Conservation (phyloP, 2,797 vertebrate genomes). For the Myiotriccus ornatus region DNA sequence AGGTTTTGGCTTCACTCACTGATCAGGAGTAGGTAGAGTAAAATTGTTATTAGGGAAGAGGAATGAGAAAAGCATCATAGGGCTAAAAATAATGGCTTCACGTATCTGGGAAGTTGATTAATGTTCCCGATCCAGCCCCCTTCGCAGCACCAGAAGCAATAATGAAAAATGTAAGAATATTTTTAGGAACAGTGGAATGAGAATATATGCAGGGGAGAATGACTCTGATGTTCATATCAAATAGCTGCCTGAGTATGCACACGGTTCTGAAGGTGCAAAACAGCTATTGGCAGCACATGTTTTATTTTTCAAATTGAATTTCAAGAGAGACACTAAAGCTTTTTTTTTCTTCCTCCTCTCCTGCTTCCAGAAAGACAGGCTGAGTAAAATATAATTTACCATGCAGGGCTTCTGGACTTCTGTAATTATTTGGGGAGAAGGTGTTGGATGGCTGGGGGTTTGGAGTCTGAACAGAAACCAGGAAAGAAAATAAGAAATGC, state of each 20-base stretch:
- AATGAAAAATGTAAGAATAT: not conserved
- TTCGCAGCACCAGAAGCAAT: not conserved
- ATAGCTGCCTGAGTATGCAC: not conserved
- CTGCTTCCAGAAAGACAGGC: not conserved
- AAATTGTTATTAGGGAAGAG: not conserved
- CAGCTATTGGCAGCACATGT: not conserved
- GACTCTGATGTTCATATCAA: not conserved
- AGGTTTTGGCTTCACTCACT: not conserved
- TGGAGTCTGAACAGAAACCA: not conserved
- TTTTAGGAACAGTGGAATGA: not conserved
- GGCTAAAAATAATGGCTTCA: not conserved
- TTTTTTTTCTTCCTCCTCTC: not conserved
- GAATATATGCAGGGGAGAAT: not conserved
- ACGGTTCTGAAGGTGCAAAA: not conserved
- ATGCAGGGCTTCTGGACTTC: not conserved
- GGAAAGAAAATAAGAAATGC: conserved; percentile 22
- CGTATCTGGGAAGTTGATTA: not conserved
- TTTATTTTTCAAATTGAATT: conserved; percentile 40
- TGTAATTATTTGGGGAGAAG: conserved; percentile 25
- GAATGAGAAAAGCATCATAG: not conserved
- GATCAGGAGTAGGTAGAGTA: not conserved
- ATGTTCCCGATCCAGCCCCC: not conserved
- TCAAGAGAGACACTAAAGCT: not conserved
- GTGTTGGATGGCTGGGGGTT: not conserved
- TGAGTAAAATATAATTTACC: conserved; percentile 14